Conservation (phyloP, 2,888 invertebrate genomes). For the Aricia artaxerxes region DNA sequence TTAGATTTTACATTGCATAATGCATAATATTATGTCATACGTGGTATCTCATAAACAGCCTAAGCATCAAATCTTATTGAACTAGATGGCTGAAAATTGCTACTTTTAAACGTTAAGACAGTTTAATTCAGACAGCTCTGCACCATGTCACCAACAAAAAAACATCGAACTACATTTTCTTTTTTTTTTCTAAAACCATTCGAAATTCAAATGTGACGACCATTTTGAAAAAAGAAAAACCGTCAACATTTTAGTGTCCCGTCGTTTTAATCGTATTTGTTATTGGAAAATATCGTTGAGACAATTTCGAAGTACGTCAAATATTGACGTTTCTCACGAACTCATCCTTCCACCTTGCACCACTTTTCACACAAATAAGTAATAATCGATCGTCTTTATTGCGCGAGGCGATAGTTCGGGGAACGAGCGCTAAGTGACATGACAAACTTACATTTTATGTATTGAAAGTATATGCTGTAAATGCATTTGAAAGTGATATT, state of each 20-base stretch:
- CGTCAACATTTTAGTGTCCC: conserved; percentile 41
- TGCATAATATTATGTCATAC: too few species aligned
- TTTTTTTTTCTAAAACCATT: not conserved
- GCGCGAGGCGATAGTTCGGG: conserved; percentile 71
- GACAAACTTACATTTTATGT: conserved; percentile 52
- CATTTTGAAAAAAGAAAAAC: conserved; percentile 16
- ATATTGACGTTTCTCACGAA: conserved; percentile 79
- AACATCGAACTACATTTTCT: too few species aligned
- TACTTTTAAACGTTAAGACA: too few species aligned
- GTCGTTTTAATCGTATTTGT: conserved; percentile 57
- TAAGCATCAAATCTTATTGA: too few species aligned
- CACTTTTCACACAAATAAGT: conserved; percentile 79
- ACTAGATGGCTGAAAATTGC: too few species aligned
- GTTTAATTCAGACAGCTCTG: too few species aligned
- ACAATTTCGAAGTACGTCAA: conserved; percentile 76
- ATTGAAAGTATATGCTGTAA: conserved; percentile 14
- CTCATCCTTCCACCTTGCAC: conserved; percentile 75
- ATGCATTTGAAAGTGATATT: not conserved
- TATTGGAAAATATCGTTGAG: conserved; percentile 70
- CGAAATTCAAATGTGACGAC: not conserved
- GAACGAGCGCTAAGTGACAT: conserved; percentile 68
- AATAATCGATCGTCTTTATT: conserved; percentile 80
- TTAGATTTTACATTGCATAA: too few species aligned
- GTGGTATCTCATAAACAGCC: too few species aligned
- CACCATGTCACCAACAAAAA: too few species aligned